Evolutionary conservation across 2,888 invertebrate genomes (phyloP).

Genomic region (Limenitis camilla): DNA sequence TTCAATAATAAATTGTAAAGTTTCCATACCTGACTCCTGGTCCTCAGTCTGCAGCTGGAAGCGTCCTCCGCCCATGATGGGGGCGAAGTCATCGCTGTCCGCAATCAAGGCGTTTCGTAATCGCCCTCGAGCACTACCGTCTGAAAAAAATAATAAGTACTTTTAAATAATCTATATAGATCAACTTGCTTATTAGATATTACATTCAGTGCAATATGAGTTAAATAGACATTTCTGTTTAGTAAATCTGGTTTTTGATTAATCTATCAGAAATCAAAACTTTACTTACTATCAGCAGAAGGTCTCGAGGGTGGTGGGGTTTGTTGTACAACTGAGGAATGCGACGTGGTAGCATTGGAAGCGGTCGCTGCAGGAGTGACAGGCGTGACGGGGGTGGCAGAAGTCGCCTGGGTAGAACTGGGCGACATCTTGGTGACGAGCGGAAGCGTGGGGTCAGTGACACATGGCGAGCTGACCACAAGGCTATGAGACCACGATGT

Average conservation of each 20-base stretch:
- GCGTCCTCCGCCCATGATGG: conserved; percentile 79
- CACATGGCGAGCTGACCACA: conserved; percentile 52
- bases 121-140: conserved; percentile 55
- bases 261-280: no score
- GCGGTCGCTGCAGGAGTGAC: conserved; percentile 16
- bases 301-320: conserved; percentile 4
- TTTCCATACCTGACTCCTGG: conserved; percentile 72
- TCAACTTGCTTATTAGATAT: neutral
- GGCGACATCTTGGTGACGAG: conserved; percentile 28
- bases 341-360: conserved; percentile 17
- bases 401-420: no score
- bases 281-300: conserved; percentile 50
- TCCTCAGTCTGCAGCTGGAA: conserved; percentile 84
- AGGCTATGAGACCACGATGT: conserved; percentile 28
- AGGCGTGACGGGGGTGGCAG: conserved; percentile 16
- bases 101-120: conserved; percentile 82
- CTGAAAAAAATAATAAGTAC: conserved; percentile 25
- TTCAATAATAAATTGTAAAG: no score
- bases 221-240: no score
- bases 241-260: no score
- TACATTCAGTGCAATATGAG: no score
- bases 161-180: neutral
- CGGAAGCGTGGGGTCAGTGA: conserved; percentile 64
- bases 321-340: no score
- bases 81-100: conserved; percentile 85